These are phyloP conservation scores for Caenorhabditis macrosperma DNA, from an alignment of 2,888 invertebrate species.

Conservation along the genomic window DNA sequence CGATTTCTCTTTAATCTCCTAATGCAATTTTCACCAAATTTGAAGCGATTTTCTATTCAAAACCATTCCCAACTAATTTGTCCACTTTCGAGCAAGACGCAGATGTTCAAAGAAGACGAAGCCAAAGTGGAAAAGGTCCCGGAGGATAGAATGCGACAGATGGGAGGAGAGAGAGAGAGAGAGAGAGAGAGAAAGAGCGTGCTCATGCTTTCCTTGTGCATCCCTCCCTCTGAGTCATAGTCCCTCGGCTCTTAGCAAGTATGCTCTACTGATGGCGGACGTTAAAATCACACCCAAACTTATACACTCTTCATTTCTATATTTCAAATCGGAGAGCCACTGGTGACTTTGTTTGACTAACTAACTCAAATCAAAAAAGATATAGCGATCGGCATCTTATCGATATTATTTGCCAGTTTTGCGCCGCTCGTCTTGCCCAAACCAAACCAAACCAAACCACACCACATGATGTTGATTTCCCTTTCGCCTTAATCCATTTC, in stretches of 20 bases:
- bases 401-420: slow-evolving; percentile 10
- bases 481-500: slow-evolving; percentile 41
- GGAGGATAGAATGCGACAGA: slow-evolving; percentile 34
- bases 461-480: slow-evolving; percentile 45
- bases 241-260: slow-evolving; percentile 30
- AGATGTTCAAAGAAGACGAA: slow-evolving; percentile 31
- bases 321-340: neutral
- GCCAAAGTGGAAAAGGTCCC: neutral
- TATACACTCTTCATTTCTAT: neutral
- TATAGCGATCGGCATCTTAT: slow-evolving; percentile 1
- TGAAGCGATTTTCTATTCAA: too few relatives aligned
- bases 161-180: slow-evolving; percentile 6
- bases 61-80: neutral
- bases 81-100: slow-evolving; percentile 18
- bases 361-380: neutral
- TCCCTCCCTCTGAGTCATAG: slow-evolving; percentile 47
- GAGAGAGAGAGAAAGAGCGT: slow-evolving; percentile 17
- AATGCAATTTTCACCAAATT: too few relatives aligned
- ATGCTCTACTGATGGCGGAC: slow-evolving; percentile 34
- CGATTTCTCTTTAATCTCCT: neutral
- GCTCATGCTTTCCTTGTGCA: slow-evolving; percentile 35
- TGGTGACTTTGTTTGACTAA: slow-evolving; percentile 4
- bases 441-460: slow-evolving; percentile 19
- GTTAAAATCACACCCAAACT: too few relatives aligned
- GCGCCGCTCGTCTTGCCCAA: too few relatives aligned